phyloP scores from a whole-genome alignment of 2,113 vertebrate genomes.

The Numenius arquata region DNA sequence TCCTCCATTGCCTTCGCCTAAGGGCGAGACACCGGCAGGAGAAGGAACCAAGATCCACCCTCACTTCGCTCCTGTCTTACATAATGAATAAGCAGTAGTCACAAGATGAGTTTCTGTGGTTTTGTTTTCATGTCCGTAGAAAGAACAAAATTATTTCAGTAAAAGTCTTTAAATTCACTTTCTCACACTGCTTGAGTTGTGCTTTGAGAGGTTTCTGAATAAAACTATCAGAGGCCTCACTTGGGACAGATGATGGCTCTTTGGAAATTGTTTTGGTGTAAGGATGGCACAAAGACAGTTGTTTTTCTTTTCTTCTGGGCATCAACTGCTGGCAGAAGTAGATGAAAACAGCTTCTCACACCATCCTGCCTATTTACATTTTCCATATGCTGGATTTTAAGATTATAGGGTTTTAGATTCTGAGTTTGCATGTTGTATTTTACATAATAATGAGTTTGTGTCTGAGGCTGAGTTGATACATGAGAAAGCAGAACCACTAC shows the following conservation, averaged over 20 bases:
- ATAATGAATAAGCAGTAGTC: background rate
- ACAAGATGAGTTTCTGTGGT: background rate
- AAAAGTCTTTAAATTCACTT: background rate
- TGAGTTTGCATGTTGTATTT: slow-evolving; percentile 73
- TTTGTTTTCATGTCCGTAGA: background rate
- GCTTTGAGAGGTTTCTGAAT: slow-evolving; percentile 1
- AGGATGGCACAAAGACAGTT: slow-evolving; percentile 3
- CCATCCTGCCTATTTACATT: slow-evolving; percentile 8
- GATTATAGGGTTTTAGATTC: slow-evolving; percentile 74
- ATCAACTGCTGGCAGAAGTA: slow-evolving; percentile 48
- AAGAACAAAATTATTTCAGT: background rate
- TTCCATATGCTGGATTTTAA: slow-evolving; percentile 71
- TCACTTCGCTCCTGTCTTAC: background rate
- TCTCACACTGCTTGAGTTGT: background rate
- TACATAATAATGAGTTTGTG: slow-evolving; percentile 68
- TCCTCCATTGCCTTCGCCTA: background rate
- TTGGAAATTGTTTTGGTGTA: slow-evolving; percentile 29
- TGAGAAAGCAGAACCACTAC: slow-evolving; percentile 53
- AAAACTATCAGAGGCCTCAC: background rate
- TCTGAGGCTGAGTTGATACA: slow-evolving; percentile 54
- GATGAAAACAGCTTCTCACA: slow-evolving; percentile 62
- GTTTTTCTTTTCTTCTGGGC: slow-evolving; percentile 42
- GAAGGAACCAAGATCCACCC: background rate
- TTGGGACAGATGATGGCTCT: slow-evolving; percentile 49
- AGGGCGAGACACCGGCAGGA: rapidly evolving